These are phyloP conservation scores for Lipophrys pholis DNA, from an alignment of 2,113 vertebrate genomes.

Conservation along the genomic window DNA sequence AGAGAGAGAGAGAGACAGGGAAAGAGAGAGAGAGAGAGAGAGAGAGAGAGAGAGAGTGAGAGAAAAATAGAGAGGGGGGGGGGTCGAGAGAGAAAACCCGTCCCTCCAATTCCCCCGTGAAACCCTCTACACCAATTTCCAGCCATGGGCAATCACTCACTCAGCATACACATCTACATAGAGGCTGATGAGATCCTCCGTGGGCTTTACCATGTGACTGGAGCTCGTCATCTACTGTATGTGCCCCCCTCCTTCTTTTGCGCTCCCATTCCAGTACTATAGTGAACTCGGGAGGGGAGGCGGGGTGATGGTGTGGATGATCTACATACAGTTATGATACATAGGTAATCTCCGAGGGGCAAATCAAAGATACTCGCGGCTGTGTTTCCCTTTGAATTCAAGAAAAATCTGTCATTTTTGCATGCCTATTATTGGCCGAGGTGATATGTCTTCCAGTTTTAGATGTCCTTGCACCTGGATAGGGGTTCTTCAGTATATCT, in stretches of 20 bases:
- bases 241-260: slow-evolving; percentile 63
- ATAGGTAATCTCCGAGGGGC: slow-evolving; percentile 75
- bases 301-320: slow-evolving; percentile 49
- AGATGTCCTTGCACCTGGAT: slow-evolving; percentile 72
- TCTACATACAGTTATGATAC: slow-evolving; percentile 79
- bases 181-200: slow-evolving; percentile 84
- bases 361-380: slow-evolving; percentile 69
- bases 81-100: slow-evolving; percentile 62
- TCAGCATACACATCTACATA: slow-evolving; percentile 86
- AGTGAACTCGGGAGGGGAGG: slow-evolving; percentile 41
- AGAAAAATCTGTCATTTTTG: slow-evolving; percentile 70
- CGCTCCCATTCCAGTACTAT: slow-evolving; percentile 54
- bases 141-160: slow-evolving; percentile 87
- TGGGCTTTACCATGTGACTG: slow-evolving; percentile 81
- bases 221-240: slow-evolving; percentile 77
- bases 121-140: slow-evolving; percentile 85
- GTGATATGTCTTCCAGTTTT: slow-evolving; percentile 76
- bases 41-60: slow-evolving; percentile 34
- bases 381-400: slow-evolving; percentile 73
- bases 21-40: slow-evolving; percentile 65
- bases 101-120: slow-evolving; percentile 83
- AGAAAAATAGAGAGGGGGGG: slow-evolving; percentile 36
- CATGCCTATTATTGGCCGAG: slow-evolving; percentile 68
- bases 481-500: slow-evolving; percentile 46
- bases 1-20: slow-evolving; percentile 59